Base-by-base conservation (phyloP, 2,113 vertebrate species). In the Cariama cristata region DNA sequence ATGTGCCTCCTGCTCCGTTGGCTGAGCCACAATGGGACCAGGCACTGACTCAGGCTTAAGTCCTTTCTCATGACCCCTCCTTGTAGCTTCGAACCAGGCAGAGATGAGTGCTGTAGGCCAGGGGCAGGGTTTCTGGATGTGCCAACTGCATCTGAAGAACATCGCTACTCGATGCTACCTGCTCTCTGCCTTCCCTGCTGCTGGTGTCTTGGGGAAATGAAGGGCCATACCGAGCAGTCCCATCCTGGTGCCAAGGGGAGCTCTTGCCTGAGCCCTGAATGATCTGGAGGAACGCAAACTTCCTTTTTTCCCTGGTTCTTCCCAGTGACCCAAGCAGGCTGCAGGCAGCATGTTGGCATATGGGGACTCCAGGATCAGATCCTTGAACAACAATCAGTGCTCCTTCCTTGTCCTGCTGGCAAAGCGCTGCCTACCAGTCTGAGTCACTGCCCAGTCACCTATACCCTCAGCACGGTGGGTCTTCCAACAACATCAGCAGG, bases 331-430 rank as follows among this genome's bases (percentile, higher is more conserved):
- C 69, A 19, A 17, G 68, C 35, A 17, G 53, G 49, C 38, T 56
- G 33, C 7, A 38, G 80, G 50, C 53, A 76, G 44, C 19, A 4
- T 3, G 0, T 14, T 55, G 45, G 30, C 42, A 4, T 0, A 4
- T 6, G 22, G 40, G 64, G 38, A 32, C 53, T 94, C 66, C 60
- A 42, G 68, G 32, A 40, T 45, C 35, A 38, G 44, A 38, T 63
- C 45, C 42, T 16, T 20, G 33, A 62, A 22, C 9, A 12, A 20
- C 40, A 62, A 33, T 30, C 50, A 47, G 74, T 5, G 23, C 27
- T 59, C 27, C 58, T 72, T 67, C 62, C 63, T 60, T 12, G 0
- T 52, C 50, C 30, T n/a, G 44, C 58, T 58, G 77, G 23, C 53
- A 44, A 55, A 72, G 59, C n/a, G 2, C 24, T 59, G 14, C 32